phyloP scores from a whole-genome alignment of 2,888 invertebrate genomes.

The Scaptodrosophila latifasciaeformis region DNA sequence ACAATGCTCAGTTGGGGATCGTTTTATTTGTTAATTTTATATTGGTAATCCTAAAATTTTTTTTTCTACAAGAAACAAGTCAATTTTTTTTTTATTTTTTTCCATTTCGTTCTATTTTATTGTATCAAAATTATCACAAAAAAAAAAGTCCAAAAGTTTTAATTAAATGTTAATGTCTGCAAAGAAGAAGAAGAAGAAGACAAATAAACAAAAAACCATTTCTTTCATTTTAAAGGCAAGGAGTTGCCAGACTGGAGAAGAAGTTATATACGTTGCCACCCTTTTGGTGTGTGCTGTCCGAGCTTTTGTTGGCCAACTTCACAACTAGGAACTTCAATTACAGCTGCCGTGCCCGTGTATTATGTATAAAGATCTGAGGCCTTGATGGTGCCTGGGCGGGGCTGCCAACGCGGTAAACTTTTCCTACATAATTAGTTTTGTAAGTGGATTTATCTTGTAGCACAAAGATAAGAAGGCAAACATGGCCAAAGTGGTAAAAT shows the following conservation, averaged over 20 bases:
- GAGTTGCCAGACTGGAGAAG: too few relatives aligned
- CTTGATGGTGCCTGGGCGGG: neutral
- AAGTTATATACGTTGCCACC: too few relatives aligned
- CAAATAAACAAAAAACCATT: too few relatives aligned
- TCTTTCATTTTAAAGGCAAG: too few relatives aligned
- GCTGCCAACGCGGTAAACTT: constrained; percentile 2
- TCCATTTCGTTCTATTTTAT: too few relatives aligned
- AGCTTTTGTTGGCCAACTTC: constrained; percentile 10
- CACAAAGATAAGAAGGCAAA: constrained; percentile 4
- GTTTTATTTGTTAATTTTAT: constrained; percentile 42
- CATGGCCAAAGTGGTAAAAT: neutral
- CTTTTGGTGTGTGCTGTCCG: neutral
- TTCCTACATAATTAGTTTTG: constrained; percentile 35
- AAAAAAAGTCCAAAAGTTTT: too few relatives aligned
- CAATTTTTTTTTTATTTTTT: too few relatives aligned
- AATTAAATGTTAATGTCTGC: constrained; percentile 30
- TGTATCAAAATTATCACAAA: too few relatives aligned
- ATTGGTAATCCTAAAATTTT: constrained; percentile 35
- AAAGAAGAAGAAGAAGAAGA: too few relatives aligned
- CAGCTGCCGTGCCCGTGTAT: neutral
- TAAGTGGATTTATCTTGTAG: constrained; percentile 34
- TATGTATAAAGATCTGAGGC: neutral
- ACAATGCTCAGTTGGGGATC: constrained; percentile 38
- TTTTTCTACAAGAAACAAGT: too few relatives aligned
- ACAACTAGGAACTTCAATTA: constrained; percentile 12